These are phyloP conservation scores for Myripristis jacobus DNA, from an alignment of 2,797 vertebrate genomes.

Conservation along the genomic window DNA sequence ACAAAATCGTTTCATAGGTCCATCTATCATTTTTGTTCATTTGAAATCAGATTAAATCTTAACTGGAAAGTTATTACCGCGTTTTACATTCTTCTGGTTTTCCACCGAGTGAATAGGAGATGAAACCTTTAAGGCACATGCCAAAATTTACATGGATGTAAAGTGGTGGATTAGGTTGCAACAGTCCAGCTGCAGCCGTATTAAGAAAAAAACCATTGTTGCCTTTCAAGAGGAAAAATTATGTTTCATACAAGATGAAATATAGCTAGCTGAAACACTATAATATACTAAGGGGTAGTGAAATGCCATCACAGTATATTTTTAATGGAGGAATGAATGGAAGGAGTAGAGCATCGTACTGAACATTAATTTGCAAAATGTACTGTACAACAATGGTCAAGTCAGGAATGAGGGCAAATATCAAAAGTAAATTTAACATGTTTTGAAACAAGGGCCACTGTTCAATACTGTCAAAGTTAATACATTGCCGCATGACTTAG, in stretches of 20 bases:
- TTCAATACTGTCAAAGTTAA: conserved; percentile 3
- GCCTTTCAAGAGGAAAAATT: conserved; percentile 68
- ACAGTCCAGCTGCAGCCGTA: conserved; percentile 20
- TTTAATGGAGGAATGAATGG: not conserved
- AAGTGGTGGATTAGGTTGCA: conserved; percentile 26
- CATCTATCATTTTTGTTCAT: conserved; percentile 60
- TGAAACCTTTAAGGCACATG: conserved; percentile 8
- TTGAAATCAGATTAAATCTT: conserved; percentile 58
- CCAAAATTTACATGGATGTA: conserved; percentile 22
- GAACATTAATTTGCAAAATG: not conserved
- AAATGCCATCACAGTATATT: not conserved
- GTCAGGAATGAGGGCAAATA: too few species aligned
- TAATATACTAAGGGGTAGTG: not conserved
- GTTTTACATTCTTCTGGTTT: not conserved
- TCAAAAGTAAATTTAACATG: too few species aligned
- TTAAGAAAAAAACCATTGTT: conserved; percentile 70
- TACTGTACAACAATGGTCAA: not conserved
- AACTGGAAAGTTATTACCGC: conserved; percentile 43
- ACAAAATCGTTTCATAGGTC: conserved; percentile 63
- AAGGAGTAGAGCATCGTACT: not conserved
- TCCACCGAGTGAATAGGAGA: not conserved
- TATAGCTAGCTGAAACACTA: conserved; percentile 2
- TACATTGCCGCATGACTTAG: not conserved
- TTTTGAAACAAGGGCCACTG: conserved; percentile 2
- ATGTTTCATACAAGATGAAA: conserved; percentile 36